Evolutionary conservation across 2,797 vertebrate genomes (phyloP).

Genomic region (Catamblyrhynchus diadema): DNA sequence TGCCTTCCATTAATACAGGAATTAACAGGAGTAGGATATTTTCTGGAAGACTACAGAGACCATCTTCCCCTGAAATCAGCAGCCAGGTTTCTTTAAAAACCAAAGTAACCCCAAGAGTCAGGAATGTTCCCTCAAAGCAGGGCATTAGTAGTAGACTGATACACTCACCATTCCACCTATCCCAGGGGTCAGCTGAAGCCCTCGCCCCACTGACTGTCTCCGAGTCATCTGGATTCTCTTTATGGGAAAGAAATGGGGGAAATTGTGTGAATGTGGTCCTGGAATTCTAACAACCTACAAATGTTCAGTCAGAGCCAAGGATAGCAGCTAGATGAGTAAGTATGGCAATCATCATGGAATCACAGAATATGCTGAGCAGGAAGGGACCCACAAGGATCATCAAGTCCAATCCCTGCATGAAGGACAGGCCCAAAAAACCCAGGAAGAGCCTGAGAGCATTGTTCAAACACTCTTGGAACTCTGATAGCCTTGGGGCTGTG

Average conservation of each 20-base stretch:
- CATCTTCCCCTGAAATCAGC: not conserved
- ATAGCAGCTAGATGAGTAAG: not conserved
- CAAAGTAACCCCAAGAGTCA: not conserved
- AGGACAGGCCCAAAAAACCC: not conserved
- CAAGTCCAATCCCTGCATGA: not conserved
- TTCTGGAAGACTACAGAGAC: not conserved
- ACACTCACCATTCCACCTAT: slow-evolving; percentile 84
- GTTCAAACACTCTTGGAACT: not conserved
- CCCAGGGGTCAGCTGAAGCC: slow-evolving; percentile 87
- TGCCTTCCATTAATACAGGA: not conserved
- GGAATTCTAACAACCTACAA: not conserved
- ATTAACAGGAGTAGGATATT: not conserved
- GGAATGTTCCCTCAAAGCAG: not conserved
- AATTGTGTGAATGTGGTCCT: not conserved
- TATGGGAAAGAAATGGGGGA: not conserved
- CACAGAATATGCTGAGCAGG: not conserved
- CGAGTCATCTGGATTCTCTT: slow-evolving; percentile 83
- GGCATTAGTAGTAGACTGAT: not conserved
- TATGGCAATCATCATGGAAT: not conserved
- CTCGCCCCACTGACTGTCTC: slow-evolving; percentile 85
- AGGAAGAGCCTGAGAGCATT: not conserved
- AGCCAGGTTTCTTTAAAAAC: not conserved
- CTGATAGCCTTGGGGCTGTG: not conserved
- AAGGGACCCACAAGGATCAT: not conserved
- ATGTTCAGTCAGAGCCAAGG: not conserved